Base-by-base conservation (phyloP, 2,888 invertebrate genomes). In the Sicus ferrugineus region DNA sequence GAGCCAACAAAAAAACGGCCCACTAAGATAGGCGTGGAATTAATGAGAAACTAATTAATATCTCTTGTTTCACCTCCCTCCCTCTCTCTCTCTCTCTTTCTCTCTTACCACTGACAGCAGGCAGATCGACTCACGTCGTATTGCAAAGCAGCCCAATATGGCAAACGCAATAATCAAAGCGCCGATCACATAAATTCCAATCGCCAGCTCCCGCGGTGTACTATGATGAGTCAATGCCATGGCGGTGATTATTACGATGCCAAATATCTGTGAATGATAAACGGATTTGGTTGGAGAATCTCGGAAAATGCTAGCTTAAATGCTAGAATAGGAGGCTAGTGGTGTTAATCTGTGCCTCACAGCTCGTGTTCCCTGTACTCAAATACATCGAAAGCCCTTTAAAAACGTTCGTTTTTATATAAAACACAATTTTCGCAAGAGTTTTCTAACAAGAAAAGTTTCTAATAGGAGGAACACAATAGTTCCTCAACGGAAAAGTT, bases 101-200 rank as follows among this genome's bases (percentile, higher is more conserved):
- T 28, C 50, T 75, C 89, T 88, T 86, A 94, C 94, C 80, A 92
- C 92, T 81, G 93, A 89, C 70, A 92, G 89, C 90, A 95, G 92
- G 86, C 93, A 93, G 81, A 94, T 91, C 81, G 93, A 95, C 85
- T 96, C 95, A 74, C 92, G 89, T 75, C 93, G 89, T 3, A 95
- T 94, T 31, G 95, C 96, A 82, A 93, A 94, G 85, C 95, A 95
- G 72, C 95, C 95, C 82, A 95, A 91, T 87, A 94, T 92, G 23
- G 78, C 76, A 30, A 81, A 77, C 3, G 81, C 4, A 16, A 81
- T 16, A 16, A 81, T 78, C 16, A 83, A 59, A 28, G 76, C 72
- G 54, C 77, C 76, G 11, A 74, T 72, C 30, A 79, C 65, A 46
- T 78, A 81, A 52, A 76, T 75, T 23, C 75, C 75, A 63, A 80